phyloP scores from a whole-genome alignment of 2,888 invertebrate genomes.

The Brachyopa scutellaris region DNA sequence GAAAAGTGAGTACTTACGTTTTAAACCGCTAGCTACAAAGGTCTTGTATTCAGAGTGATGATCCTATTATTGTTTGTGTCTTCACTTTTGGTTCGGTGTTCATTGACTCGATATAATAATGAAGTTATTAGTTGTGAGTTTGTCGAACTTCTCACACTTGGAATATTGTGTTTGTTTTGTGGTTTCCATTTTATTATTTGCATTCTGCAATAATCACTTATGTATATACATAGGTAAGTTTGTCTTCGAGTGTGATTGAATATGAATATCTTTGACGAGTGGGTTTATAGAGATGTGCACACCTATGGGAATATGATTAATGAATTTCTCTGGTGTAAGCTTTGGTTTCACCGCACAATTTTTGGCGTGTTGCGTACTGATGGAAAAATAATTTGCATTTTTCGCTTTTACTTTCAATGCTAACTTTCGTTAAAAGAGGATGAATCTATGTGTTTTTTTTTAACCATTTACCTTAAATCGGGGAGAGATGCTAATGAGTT shows the following conservation, averaged over 20 bases:
- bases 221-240: not conserved
- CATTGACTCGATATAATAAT: constrained; percentile 45
- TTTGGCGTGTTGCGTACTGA: constrained; percentile 14
- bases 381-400: constrained; percentile 19
- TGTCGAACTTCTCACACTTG: constrained; percentile 48
- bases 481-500: constrained; percentile 5
- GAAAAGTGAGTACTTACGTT: constrained; percentile 79
- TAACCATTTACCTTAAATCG: not conserved
- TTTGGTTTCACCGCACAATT: constrained; percentile 58
- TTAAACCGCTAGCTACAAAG: constrained; percentile 22
- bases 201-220: constrained; percentile 20
- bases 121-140: constrained; percentile 58
- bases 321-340: constrained; percentile 31
- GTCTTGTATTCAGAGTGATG: constrained; percentile 26
- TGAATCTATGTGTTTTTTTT: not conserved
- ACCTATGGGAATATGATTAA: constrained; percentile 30
- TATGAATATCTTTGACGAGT: not conserved
- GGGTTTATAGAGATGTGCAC: constrained; percentile 8
- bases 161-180: constrained; percentile 46
- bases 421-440: constrained; percentile 3
- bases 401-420: constrained; percentile 49
- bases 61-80: constrained; percentile 31
- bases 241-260: not conserved
- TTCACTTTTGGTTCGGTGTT: constrained; percentile 42
- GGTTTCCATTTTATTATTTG: constrained; percentile 54